Evolutionary conservation across 2,888 invertebrate species (phyloP), one percentile per base, ranked within the genome.

Genomic region (Linnaemya tessellans): DNA sequence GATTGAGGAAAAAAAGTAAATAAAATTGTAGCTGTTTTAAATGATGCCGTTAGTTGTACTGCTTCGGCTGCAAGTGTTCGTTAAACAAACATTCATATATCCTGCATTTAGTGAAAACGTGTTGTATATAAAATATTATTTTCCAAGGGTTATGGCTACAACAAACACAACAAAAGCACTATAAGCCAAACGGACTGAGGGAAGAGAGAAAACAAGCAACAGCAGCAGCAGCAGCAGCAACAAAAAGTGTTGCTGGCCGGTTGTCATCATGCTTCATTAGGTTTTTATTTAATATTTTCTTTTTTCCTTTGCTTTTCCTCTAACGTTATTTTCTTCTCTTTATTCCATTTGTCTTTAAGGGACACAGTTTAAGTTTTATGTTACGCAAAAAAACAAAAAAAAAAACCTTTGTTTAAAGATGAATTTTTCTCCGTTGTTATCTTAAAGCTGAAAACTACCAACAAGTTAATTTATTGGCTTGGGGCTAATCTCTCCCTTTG

Each of bases 211-310:
- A 15, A 79, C 0, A 25, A 20, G 25, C 25, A 30, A 9, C 13
- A 65, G 15, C 15, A 41, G 43, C 54, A 73, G 5, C 7, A 25
- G 38, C 9, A 70, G 4, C 30, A 74, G 1, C n/a, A 49, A 49
- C 11, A 81, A 54, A 65, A 64, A 70, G 46, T 82, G 77, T 71
- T 82, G 77, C 49, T 70, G 49, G 58, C 58, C 77, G 65, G 30
- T 83, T 83, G 65, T 71, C 82, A 78, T 78, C 82, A 83, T 71
- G 77, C 82, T 78, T 83, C 82, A 83, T 83, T 83, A 83, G 78
- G 64, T 73, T 71, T 77, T 81, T 81, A 70, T 70, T 70, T 56
- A 62, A 64, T 62, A 62, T 64, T 58, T 20, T 43, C 51, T 70
- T 56, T 68, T 60, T 15, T 41, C 11, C 38, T 11, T 13, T 13